Evolutionary conservation across 2,888 invertebrate genomes (phyloP).

Genomic region (Drosophila flavopinicola): DNA sequence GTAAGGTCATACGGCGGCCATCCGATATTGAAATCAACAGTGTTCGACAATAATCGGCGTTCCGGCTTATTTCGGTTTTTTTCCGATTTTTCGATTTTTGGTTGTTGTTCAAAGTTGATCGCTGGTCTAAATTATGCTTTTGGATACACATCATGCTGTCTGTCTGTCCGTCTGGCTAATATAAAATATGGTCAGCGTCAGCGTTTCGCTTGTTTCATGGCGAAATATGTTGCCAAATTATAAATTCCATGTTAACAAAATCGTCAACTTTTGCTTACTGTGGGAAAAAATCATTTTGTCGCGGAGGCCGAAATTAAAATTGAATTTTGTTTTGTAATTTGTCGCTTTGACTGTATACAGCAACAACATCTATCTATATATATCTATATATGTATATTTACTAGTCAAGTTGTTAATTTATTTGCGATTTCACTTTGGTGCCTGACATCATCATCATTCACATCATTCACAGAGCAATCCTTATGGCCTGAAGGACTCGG

Average conservation of each 20-base stretch:
- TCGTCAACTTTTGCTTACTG: conserved; percentile 66
- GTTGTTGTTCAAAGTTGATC: conserved; percentile 27
- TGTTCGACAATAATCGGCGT: conserved; percentile 61
- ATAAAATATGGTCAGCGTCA: conserved; percentile 66
- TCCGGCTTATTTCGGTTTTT: conserved; percentile 49
- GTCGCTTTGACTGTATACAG: not conserved
- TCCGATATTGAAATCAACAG: conserved; percentile 63
- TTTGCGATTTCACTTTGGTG: conserved; percentile 3
- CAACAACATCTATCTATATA: not conserved
- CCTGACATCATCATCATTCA: too few species aligned
- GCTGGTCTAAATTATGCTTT: conserved; percentile 60
- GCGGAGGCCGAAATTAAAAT: conserved; percentile 22
- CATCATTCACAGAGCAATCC: conserved; percentile 92
- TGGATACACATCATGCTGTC: conserved; percentile 48
- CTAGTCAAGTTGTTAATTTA: conserved; percentile 6
- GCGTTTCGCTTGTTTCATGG: conserved; percentile 65
- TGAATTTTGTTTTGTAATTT: not conserved
- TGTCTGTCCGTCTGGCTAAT: too few species aligned
- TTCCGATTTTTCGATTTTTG: conserved; percentile 11
- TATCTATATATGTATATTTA: not conserved
- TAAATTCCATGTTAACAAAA: conserved; percentile 80
- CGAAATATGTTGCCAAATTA: conserved; percentile 80
- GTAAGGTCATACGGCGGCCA: conserved; percentile 50
- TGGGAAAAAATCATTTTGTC: conserved; percentile 75
- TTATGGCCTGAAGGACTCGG: conserved; percentile 93